Percentiles rank a stretch among this genome's conserved stretches.
These are phyloP conservation scores for Meloidogyne chitwoodi DNA, from an alignment of 1,140 invertebrate species.

Conservation along the genomic window DNA sequence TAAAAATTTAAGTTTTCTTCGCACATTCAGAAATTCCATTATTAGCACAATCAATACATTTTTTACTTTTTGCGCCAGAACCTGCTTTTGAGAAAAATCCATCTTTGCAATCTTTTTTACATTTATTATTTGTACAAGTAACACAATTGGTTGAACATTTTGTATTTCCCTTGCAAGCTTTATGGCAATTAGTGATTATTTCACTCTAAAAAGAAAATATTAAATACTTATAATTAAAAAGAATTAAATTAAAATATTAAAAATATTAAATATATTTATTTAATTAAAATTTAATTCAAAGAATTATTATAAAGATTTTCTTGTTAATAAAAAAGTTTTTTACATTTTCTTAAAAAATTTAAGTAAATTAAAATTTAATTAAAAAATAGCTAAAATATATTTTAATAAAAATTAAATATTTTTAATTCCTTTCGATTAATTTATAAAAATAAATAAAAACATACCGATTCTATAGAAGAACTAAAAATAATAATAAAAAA, in stretches of 20 bases:
- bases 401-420: neutral
- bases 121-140: neutral
- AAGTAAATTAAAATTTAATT: too few relatives aligned
- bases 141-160: neutral
- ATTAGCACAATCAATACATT: neutral
- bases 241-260: neutral
- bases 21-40: neutral
- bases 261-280: neutral
- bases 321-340: too few relatives aligned
- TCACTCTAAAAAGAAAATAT: neutral
- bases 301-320: too few relatives aligned
- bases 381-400: too few relatives aligned
- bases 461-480: neutral
- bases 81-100: neutral
- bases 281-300: too few relatives aligned
- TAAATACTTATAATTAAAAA: neutral
- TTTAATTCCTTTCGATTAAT: too few relatives aligned
- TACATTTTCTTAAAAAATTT: too few relatives aligned
- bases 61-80: neutral
- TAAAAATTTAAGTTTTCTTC: neutral
- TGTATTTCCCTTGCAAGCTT: neutral
- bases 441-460: too few relatives aligned
- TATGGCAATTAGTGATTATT: neutral
- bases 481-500: neutral
- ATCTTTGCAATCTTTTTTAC: neutral